Evolutionary conservation across 2,888 invertebrate genomes (phyloP).

Genomic region (Venusia cambrica): DNA sequence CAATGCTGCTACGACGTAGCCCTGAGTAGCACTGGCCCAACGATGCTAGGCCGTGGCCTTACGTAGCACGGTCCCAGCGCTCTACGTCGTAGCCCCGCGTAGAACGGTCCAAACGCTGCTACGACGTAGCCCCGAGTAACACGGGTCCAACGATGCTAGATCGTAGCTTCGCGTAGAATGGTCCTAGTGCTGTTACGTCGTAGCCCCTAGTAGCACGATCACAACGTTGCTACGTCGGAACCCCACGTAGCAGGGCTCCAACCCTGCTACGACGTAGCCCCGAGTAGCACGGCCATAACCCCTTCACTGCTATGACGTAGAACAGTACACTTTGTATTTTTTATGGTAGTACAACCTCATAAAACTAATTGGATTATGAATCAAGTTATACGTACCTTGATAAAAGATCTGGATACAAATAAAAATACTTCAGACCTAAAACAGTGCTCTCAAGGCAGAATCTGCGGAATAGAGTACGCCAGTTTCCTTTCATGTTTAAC

Average conservation of each 20-base stretch:
- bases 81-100: background rate
- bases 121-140: constrained; percentile 1
- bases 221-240: background rate
- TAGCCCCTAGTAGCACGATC: background rate
- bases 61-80: too few relatives aligned
- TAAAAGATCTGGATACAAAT: constrained; percentile 59
- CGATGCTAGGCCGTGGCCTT: background rate
- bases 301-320: background rate
- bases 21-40: background rate
- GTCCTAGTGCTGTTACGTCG: constrained; percentile 1
- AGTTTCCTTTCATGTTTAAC: constrained; percentile 40
- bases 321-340: too few relatives aligned
- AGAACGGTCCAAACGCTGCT: too few relatives aligned
- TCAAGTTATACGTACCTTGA: too few relatives aligned
- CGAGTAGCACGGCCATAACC: background rate
- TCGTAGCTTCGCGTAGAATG: background rate
- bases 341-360: too few relatives aligned
- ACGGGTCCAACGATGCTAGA: background rate
- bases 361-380: too few relatives aligned
- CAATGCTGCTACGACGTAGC: background rate
- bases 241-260: background rate
- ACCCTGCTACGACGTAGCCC: background rate
- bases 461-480: constrained; percentile 40
- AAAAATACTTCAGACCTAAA: constrained; percentile 66
- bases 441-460: constrained; percentile 60